phyloP scores from a whole-genome alignment of 2,797 vertebrate species.

The Xiphophorus birchmanni region DNA sequence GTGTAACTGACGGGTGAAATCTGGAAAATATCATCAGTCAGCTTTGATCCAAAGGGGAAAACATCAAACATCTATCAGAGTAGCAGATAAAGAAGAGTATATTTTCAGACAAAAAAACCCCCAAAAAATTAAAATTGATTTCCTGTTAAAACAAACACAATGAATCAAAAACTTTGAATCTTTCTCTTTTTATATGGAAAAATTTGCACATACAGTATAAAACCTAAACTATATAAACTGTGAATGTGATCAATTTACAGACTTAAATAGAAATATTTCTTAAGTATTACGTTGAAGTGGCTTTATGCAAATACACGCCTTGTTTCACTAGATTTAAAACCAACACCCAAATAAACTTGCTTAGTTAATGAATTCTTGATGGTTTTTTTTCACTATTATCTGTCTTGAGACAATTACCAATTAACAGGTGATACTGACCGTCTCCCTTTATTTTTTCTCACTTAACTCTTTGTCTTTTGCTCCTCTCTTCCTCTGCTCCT shows the following conservation, averaged over 20 bases:
- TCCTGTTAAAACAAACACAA: not conserved
- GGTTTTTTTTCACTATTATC: not conserved
- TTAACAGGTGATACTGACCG: constrained; percentile 21
- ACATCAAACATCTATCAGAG: not conserved
- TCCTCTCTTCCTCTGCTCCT: constrained; percentile 50
- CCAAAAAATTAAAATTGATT: not conserved
- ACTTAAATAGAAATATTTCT: not conserved
- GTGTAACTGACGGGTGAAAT: not conserved
- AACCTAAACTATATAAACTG: not conserved
- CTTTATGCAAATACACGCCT: not conserved
- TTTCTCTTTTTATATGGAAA: not conserved
- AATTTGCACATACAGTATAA: not conserved
- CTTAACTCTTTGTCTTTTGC: constrained; percentile 37
- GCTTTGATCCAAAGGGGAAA: not conserved
- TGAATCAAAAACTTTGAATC: not conserved
- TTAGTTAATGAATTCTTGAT: constrained; percentile 31
- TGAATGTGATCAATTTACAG: not conserved
- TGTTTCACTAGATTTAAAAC: not conserved
- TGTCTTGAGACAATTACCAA: not conserved
- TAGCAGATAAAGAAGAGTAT: not conserved
- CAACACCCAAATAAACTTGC: constrained; percentile 4
- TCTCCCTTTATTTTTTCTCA: constrained; percentile 28
- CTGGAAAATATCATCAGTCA: not conserved
- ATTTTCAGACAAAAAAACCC: not conserved
- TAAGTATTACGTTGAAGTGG: not conserved